Base-by-base conservation (phyloP, 2,797 vertebrate genomes). In the Lutjanus campechanus region DNA sequence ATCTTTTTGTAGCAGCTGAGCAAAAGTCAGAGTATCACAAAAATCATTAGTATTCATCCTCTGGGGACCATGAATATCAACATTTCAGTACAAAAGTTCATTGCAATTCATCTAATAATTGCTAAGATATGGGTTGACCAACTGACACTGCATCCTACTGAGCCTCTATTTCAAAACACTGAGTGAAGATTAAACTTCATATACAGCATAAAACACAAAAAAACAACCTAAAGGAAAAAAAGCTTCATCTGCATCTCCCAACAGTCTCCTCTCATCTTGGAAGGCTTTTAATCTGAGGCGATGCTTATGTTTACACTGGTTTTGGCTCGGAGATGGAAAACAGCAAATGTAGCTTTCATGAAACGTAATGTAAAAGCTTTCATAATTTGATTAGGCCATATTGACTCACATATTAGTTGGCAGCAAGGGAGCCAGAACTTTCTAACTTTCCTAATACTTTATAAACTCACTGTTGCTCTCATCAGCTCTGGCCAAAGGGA, bases 401-500 rank as follows among this genome's bases (percentile, higher is more conserved):
- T 11, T 47, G 36, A 83, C 17, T 78, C 62, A 66, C 44, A 15
- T 19, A 36, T 4, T 12, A 50, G 22, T 49, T 74, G 47, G 50
- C 58, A 58, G 50, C 15, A 68, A 20, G 20, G 53, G 53, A 13
- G 53, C 15, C 44, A 43, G 69, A 62, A 82, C 22, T 83, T 84
- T 73, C 46, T 46, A 61, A 66, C 67, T 69, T 67, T 53, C 29
- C 17, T 16, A 51, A 40, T 19, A 77, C 44, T 79, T 84, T 65
- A 66, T 41, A 62, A 79, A 86, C 77, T 81, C 46, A 1, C n/a
- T 53, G 68, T 69, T 68, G 63, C 82, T 78, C 61, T 65, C 70
- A 77, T 83, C 78, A 64, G 85, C 55, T 12, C 22, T n/a, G 67
- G 73, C 61, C 65, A 69, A 55, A 73, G 79, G 76, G 77, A 86